Percentiles rank a stretch among this genome's conserved stretches.
Conservation (phyloP, 2,888 invertebrate genomes). For the Dendrolimus houi region DNA sequence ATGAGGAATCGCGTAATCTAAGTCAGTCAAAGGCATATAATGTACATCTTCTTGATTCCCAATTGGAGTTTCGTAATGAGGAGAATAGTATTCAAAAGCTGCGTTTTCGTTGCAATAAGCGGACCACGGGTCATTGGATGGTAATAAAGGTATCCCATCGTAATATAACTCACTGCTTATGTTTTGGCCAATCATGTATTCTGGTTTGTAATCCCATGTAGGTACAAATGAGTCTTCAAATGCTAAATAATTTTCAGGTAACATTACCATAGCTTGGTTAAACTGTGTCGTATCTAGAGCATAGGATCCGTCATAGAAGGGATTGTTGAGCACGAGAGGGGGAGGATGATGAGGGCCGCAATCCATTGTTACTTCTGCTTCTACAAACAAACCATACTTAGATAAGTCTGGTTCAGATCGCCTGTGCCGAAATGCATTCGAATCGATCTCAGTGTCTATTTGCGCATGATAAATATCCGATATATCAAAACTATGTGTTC, state of each 20-base stretch:
- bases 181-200: constrained; percentile 40
- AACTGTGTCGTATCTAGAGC: constrained; percentile 46
- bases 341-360: constrained; percentile 45
- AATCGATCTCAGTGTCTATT: constrained; percentile 37
- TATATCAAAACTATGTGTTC: constrained; percentile 66
- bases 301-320: constrained; percentile 66
- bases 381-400: constrained; percentile 55
- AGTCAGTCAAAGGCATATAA: constrained; percentile 61
- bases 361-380: constrained; percentile 55
- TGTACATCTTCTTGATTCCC: constrained; percentile 44
- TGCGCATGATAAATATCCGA: constrained; percentile 49
- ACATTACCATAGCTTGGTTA: constrained; percentile 47
- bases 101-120: constrained; percentile 47
- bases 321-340: constrained; percentile 66
- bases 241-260: constrained; percentile 70
- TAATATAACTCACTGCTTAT: constrained; percentile 50
- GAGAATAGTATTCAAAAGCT: constrained; percentile 53
- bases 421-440: constrained; percentile 35
- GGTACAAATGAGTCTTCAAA: constrained; percentile 72
- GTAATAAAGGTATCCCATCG: constrained; percentile 55
- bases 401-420: constrained; percentile 67
- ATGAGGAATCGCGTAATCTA: constrained; percentile 63
- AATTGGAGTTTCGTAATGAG: constrained; percentile 45
- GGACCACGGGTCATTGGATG: constrained; percentile 66
- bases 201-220: constrained; percentile 59